Base-by-base conservation (phyloP, 2,888 invertebrate genomes). In the Conistra vaccinii region DNA sequence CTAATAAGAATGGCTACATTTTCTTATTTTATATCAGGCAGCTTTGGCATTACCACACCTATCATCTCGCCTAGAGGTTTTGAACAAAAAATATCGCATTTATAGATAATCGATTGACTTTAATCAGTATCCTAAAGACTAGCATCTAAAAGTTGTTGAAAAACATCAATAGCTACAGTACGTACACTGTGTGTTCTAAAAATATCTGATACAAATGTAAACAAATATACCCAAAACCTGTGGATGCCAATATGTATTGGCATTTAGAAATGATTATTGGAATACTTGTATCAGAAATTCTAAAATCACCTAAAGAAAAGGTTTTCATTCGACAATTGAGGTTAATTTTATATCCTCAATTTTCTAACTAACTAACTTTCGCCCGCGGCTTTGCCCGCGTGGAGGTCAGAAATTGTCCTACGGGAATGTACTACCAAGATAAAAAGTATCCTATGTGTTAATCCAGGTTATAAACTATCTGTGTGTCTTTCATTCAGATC, bases 21-120 rank as follows among this genome's bases (percentile, higher is more conserved):
- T 58, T 75, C 14, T 63, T 55, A 65, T 75, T 76, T 76, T 60
- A 32, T 10, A 23, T 42, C 9, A 17, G 39, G 1, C 12, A 9
- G 20, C n/a, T 14, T n/a, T 39, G 14, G 23, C n/a, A 23, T 65
- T 35, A 74, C 63, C 14, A 39, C 76, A 58, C n/a, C 17, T 32
- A 32, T 66, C 76, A 76, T 26, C 48, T 62, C 17, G 29, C 14
- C 6, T 67, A 35, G n/a, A 42, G 65, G 39, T 65, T 29, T 45
- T 35, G 0, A 20, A 48, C 55, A 76, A 74, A 76, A 76, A 65
- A 29, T 39, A 55, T 26, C 39, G n/a, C 23, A 42, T 23, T 51
- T n/a, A 39, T 9, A 20, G 14, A 6, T 60, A 60, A 42, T 74
- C n/a, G 39, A 32, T 42, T 6, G 42, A 12, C 10, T 60, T 51